A percentile compares a stretch with the other conserved stretches of the same genome.
Evolutionary conservation across 2,113 vertebrate species (phyloP).

Genomic region (Cinclus mexicanus): DNA sequence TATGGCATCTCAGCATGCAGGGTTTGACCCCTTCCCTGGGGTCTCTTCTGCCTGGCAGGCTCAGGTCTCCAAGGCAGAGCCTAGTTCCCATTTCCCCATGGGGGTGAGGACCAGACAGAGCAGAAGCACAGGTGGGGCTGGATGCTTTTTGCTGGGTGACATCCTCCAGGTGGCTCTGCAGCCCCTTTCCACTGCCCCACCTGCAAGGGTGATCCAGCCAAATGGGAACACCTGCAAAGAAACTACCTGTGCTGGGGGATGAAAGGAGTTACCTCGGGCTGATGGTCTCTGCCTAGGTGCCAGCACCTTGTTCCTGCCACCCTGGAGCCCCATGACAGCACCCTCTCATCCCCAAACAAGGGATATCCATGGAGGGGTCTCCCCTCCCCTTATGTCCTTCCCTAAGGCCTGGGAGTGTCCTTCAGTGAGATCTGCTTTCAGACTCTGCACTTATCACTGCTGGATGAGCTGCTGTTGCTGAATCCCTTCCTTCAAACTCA

Average conservation of each 20-base stretch:
- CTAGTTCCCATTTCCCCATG: neutral
- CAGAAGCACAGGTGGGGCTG: neutral
- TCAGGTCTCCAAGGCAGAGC: neutral
- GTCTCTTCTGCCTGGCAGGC: neutral
- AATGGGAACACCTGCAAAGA: neutral
- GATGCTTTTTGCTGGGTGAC: neutral
- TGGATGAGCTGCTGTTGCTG: neutral
- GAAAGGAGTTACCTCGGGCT: rapidly evolving
- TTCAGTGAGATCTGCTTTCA: neutral
- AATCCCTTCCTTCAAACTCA: neutral
- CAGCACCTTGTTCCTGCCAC: neutral
- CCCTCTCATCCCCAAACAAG: neutral
- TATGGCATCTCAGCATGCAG: neutral
- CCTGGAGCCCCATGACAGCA: neutral
- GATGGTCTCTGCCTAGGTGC: rapidly evolving
- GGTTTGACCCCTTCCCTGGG: neutral
- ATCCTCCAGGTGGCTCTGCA: too few relatives aligned
- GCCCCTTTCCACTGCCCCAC: neutral
- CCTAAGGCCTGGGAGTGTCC: neutral
- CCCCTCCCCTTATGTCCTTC: neutral
- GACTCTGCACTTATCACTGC: neutral
- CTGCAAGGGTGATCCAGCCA: rapidly evolving
- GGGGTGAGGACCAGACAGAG: neutral
- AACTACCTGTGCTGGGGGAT: neutral
- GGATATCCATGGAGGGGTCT: neutral